Evolutionary conservation across 2,888 invertebrate genomes (phyloP).

Genomic region (Apocheima hispidaria): DNA sequence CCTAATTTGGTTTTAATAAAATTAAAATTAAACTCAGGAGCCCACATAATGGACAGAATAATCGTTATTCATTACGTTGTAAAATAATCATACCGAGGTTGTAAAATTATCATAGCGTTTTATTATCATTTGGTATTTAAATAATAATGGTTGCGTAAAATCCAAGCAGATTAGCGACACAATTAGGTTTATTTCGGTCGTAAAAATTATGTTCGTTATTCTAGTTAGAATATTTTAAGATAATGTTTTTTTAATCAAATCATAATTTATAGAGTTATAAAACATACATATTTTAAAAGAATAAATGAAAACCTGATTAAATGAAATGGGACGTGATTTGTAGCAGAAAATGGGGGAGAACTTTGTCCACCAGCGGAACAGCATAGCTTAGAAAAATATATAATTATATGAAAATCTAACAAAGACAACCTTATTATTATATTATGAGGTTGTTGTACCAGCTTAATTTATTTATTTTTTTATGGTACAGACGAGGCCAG

Average conservation of each 20-base stretch:
- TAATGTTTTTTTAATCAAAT: background rate
- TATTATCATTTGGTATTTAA: constrained; percentile 34
- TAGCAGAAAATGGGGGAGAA: no score
- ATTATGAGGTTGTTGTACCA: no score
- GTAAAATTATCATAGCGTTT: constrained; percentile 46
- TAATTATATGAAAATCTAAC: no score
- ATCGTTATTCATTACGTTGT: constrained; percentile 47
- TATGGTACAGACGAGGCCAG: no score
- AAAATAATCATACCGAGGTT: constrained; percentile 43
- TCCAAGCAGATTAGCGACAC: constrained; percentile 37
- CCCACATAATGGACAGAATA: constrained; percentile 26
- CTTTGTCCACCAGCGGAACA: no score
- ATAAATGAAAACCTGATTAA: no score
- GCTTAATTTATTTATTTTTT: no score
- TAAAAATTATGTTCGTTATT: constrained; percentile 28
- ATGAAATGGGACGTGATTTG: no score
- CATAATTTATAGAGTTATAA: background rate
- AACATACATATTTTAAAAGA: no score
- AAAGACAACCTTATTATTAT: no score
- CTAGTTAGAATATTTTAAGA: constrained; percentile 5
- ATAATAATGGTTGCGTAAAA: constrained; percentile 35
- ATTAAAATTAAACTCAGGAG: constrained; percentile 8
- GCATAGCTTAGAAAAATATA: no score
- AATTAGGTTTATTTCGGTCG: constrained; percentile 37
- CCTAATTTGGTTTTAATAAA: constrained; percentile 21